Percentiles rank a stretch among this genome's conserved stretches.
These are phyloP conservation scores for Mormoops blainvillei DNA, from an alignment of 2,113 vertebrate genomes.

Conservation along the genomic window DNA sequence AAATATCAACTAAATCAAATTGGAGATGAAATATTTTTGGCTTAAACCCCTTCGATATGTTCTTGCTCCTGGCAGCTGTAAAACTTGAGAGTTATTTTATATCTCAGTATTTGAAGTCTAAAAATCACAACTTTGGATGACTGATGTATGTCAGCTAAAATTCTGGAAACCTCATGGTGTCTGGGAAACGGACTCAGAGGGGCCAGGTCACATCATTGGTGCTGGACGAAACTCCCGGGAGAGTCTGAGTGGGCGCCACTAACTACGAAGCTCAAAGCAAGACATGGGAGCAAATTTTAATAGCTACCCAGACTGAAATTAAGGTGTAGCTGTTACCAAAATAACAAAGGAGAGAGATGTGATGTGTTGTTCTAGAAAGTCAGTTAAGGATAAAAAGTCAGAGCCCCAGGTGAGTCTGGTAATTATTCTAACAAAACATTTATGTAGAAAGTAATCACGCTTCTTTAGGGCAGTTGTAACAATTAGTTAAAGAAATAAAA, in stretches of 20 bases:
- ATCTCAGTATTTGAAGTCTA: slow-evolving; percentile 20
- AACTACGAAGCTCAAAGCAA: background rate
- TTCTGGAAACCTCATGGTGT: slow-evolving; percentile 45
- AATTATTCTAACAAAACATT: slow-evolving; percentile 50
- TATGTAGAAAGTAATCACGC: background rate
- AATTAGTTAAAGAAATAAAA: slow-evolving; percentile 48
- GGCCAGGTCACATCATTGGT: background rate
- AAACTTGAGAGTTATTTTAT: slow-evolving; percentile 52
- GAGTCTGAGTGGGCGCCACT: background rate
- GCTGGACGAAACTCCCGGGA: background rate
- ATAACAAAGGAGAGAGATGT: background rate
- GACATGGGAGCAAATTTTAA: background rate
- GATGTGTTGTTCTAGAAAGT: slow-evolving; percentile 9
- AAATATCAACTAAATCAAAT: slow-evolving; percentile 72
- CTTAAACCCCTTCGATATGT: slow-evolving; percentile 58
- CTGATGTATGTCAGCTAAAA: background rate
- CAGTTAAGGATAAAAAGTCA: slow-evolving; percentile 6
- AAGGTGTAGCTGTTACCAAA: background rate
- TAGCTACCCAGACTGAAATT: background rate
- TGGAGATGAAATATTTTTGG: slow-evolving; percentile 64
- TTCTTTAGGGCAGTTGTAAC: slow-evolving; percentile 39
- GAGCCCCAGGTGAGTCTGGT: background rate
- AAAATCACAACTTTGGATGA: slow-evolving; percentile 63
- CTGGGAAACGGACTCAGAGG: slow-evolving; percentile 57
- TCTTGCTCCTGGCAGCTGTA: slow-evolving; percentile 57